Evolutionary conservation across 2,113 vertebrate genomes (phyloP), one percentile per base, ranked within the genome.

Genomic region (Lophochroa leadbeateri): DNA sequence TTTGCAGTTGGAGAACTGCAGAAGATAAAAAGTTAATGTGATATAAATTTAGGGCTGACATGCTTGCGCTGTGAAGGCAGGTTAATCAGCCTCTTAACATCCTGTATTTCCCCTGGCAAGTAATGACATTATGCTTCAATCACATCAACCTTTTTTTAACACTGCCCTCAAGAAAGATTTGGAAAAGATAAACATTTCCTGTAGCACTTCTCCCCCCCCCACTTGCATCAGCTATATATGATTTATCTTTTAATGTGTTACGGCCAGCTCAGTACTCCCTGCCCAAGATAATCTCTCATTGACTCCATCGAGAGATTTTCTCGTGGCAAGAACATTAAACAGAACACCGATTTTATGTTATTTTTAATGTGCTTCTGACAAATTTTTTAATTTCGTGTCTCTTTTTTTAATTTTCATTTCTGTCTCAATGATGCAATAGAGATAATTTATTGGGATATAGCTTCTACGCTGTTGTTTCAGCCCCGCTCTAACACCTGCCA

Each of bases 161-260:
- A 53, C 71, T 94, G 90, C 92, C 94, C 93, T 96, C 87, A 46
- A 94, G 94, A 92, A 96, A 96, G 96, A 96, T 97, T 93, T 90
- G 71, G 85, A 50, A 31, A 86, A 93, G 94, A 96, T 95, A 96
- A 96, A 46, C 82, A 74, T 86, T 96, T 96, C 88, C 77, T 5
- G 0, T 85, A 91, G 79, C 65, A 49, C 11, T 65, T 77, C 2
- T 2, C 2, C 0, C 1, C 29, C 35, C 35, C 35, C 16, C 27
- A 68, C 90, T 90, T 90, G 35, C 70, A 72, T 86, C 93, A 95
- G 20, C 58, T 78, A 35, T 90, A n/a, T 88, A 52, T 97, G 90
- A 97, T 96, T 96, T 97, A 95, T 96, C 88, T 97, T 95, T 90
- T 78, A 81, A 86, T 93, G 90, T 93, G 92, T 83, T 88, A 90